phyloP scores from a whole-genome alignment of 2,888 invertebrate species.

The Electrophaes corylata region DNA sequence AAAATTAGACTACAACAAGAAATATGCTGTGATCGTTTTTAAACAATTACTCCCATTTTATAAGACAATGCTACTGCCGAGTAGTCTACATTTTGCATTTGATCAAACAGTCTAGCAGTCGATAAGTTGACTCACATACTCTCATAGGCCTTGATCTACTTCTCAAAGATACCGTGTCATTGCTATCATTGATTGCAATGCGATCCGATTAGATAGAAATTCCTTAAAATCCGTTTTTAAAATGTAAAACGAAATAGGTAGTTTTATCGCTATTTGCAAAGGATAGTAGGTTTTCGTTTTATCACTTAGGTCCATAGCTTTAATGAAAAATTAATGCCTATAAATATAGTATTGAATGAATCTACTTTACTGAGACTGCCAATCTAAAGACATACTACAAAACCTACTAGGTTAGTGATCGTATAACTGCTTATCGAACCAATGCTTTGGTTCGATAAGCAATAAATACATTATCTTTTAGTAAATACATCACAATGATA shows the following conservation, averaged over 20 bases:
- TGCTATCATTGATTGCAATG: conserved; percentile 23
- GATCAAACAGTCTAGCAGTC: conserved; percentile 25
- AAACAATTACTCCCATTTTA: background rate
- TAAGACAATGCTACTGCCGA: background rate
- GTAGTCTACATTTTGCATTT: conserved; percentile 25
- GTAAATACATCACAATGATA: conserved; percentile 44
- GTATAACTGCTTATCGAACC: conserved; percentile 1
- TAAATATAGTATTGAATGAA: too few species aligned
- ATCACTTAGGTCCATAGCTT: too few species aligned
- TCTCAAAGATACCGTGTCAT: conserved; percentile 28
- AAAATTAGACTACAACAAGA: conserved; percentile 16
- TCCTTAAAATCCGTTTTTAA: background rate
- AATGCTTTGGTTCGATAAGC: conserved; percentile 6
- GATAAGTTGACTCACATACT: conserved; percentile 22
- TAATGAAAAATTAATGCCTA: too few species aligned
- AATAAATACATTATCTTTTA: conserved; percentile 32
- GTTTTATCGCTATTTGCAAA: too few species aligned
- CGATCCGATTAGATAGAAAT: background rate
- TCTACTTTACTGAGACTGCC: background rate
- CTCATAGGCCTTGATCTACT: conserved; percentile 37
- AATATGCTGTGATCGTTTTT: background rate
- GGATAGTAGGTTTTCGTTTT: too few species aligned
- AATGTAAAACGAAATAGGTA: background rate
- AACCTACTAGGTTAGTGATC: background rate
- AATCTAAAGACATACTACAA: background rate